Evolutionary conservation across 1,140 invertebrate species (phyloP).

Genomic region (Orchesella cincta): DNA sequence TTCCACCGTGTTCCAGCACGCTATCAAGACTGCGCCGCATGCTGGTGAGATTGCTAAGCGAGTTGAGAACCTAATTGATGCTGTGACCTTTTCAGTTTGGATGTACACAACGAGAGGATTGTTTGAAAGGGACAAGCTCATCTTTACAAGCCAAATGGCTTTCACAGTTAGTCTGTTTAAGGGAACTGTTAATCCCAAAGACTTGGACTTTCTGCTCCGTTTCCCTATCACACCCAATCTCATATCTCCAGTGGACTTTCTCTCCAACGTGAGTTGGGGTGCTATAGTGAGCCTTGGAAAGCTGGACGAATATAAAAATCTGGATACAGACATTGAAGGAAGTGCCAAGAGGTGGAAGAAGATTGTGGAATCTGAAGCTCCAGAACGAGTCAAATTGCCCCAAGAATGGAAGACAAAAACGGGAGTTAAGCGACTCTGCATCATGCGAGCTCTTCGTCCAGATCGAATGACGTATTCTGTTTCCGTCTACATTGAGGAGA

Average conservation of each 20-base stretch:
- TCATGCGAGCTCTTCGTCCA: slow-evolving; percentile 88
- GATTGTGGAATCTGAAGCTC: slow-evolving; percentile 88
- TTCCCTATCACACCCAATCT: slow-evolving; percentile 87
- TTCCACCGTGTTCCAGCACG: slow-evolving; percentile 95
- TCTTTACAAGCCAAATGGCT: slow-evolving; percentile 95
- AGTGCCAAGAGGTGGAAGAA: slow-evolving; percentile 95
- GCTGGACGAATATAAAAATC: slow-evolving; percentile 88
- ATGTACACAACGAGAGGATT: slow-evolving; percentile 90
- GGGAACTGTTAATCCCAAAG: slow-evolving; percentile 78
- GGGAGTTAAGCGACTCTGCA: slow-evolving; percentile 81
- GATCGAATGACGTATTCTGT: slow-evolving; percentile 91
- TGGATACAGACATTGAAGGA: slow-evolving; percentile 93
- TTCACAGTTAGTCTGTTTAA: slow-evolving; percentile 87
- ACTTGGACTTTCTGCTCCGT: slow-evolving; percentile 89
- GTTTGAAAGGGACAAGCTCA: slow-evolving; percentile 95
- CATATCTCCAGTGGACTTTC: slow-evolving; percentile 89
- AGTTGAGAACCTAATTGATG: slow-evolving; percentile 89
- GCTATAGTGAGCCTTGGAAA: slow-evolving; percentile 85
- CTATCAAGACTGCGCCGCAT: slow-evolving; percentile 81
- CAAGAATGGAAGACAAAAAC: slow-evolving; percentile 98
- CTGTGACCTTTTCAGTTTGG: slow-evolving; percentile 91
- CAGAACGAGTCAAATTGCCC: slow-evolving; percentile 95
- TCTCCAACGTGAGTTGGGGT: slow-evolving; percentile 86
- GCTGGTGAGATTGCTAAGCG: slow-evolving; percentile 75
- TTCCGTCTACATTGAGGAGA: slow-evolving; percentile 88